A percentile compares a stretch with the other conserved stretches of the same genome.
phyloP scores from a whole-genome alignment of 2,888 invertebrate genomes.

The Cynaeus angustus region DNA sequence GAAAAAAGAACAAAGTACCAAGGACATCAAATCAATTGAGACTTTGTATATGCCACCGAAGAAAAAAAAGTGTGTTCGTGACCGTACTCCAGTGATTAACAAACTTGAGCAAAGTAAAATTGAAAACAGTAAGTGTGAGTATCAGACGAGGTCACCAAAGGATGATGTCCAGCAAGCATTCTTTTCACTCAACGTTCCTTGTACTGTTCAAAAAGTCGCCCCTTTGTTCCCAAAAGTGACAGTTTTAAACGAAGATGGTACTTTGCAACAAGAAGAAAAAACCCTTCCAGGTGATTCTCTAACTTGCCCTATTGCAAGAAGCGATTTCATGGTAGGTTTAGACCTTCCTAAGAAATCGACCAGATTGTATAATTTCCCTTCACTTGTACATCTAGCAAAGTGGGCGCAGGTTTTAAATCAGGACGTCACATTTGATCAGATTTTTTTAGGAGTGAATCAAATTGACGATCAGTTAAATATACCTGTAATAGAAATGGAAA shows the following conservation, averaged over 20 bases:
- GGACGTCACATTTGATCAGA: slow-evolving; percentile 12
- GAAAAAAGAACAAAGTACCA: neutral
- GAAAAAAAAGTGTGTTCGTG: slow-evolving; percentile 14
- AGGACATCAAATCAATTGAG: neutral
- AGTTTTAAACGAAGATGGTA: neutral
- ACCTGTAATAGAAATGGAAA: neutral
- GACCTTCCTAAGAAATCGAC: slow-evolving; percentile 21
- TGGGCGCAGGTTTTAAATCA: slow-evolving; percentile 13
- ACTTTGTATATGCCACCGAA: slow-evolving; percentile 14
- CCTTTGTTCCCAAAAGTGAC: neutral
- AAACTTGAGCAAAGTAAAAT: neutral
- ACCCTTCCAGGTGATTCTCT: neutral
- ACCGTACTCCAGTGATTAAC: neutral
- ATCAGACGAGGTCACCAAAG: neutral
- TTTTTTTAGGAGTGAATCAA: slow-evolving; percentile 13
- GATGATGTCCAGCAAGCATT: neutral
- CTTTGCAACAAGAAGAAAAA: neutral
- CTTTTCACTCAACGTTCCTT: neutral
- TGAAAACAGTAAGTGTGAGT: no score
- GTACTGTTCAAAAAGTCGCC: neutral
- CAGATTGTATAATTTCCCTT: slow-evolving; percentile 12
- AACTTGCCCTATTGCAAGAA: neutral
- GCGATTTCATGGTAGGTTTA: slow-evolving; percentile 5
- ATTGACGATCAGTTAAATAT: slow-evolving; percentile 3
- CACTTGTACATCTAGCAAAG: slow-evolving; percentile 13